Evolutionary conservation across 2,888 invertebrate species (phyloP), one percentile per base, ranked within the genome.

Genomic region (Enchytraeus crypticus): DNA sequence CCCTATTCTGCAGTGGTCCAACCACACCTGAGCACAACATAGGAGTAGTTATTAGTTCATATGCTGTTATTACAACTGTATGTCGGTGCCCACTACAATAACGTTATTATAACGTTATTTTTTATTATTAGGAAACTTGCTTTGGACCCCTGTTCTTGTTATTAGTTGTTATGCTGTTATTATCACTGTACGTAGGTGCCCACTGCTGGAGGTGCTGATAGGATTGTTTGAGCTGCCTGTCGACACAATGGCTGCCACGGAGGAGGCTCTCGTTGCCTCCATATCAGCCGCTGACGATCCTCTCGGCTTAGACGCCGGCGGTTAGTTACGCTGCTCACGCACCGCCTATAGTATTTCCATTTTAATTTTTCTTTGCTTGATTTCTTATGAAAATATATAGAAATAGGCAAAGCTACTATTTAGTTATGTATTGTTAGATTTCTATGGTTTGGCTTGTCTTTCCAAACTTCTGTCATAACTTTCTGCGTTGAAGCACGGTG

Each of bases 181-280:
- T 18, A 51, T 21, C 33, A 14, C 8, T 32, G 23, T 53, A 64
- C 69, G n/a, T 62, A 83, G 83, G 83, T 71, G 78, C 5, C 76
- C 78, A 18, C 69, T 84, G 53, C 78, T 85, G 43, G 82, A 90
- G 82, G 85, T 88, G 0, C 78, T 96, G 64, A 84, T 96, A 43
- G 86, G 88, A 58, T 82, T 93, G 70, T 91, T 93, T 79, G 95
- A 96, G 82, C 81, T 92, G 71, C 92, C 93, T 0, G 85, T 87
- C 45, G 92, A 93, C 81, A 84, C 84, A 1, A 66, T 79, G 2
- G 83, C 85, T 0, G 88, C 88, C 3, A 92, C 91, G 74, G 89
- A 90, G 76, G 81, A 84, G 68, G 88, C 90, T 79, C 84, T 90
- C 18, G 92, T 92, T 72, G 85, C 32, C 1, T n/a, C 30, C 18